Percentiles rank a stretch among this genome's conserved stretches.
Conservation (phyloP, 2,888 invertebrate genomes). For the Campoplex nolae region DNA sequence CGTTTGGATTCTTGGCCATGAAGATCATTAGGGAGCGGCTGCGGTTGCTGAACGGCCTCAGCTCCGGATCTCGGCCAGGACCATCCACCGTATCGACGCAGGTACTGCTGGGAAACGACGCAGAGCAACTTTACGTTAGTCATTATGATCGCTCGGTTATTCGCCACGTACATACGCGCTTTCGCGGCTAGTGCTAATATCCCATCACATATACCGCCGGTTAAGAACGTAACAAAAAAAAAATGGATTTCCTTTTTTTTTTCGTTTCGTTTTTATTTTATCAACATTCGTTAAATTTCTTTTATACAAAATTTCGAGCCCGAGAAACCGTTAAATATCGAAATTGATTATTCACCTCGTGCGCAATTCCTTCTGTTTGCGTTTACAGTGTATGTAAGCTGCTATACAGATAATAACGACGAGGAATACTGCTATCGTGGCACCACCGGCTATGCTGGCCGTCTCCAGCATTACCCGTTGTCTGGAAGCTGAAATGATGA, state of each 20-base stretch:
- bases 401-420: constrained; percentile 84
- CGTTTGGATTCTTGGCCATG: constrained; percentile 83
- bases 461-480: constrained; percentile 94
- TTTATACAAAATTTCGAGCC: background rate
- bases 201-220: background rate
- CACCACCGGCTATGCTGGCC: constrained; percentile 95
- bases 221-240: too few species aligned
- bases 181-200: constrained; percentile 1
- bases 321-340: constrained; percentile 3
- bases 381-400: constrained; percentile 84
- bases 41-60: constrained; percentile 84
- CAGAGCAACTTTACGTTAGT: constrained; percentile 61
- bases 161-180: constrained; percentile 57
- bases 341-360: constrained; percentile 78
- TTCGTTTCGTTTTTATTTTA: background rate
- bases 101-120: constrained; percentile 75
- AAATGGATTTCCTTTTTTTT: background rate
- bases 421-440: constrained; percentile 86
- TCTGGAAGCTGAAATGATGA: constrained; percentile 87
- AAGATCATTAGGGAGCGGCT: constrained; percentile 83
- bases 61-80: constrained; percentile 83
- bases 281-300: background rate
- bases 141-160: constrained; percentile 71
- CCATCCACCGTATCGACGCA: constrained; percentile 84
- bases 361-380: constrained; percentile 84